Evolutionary conservation across 64 coral and sea anemone species (phyloP).

Genomic region (Platygyra sinensis): DNA sequence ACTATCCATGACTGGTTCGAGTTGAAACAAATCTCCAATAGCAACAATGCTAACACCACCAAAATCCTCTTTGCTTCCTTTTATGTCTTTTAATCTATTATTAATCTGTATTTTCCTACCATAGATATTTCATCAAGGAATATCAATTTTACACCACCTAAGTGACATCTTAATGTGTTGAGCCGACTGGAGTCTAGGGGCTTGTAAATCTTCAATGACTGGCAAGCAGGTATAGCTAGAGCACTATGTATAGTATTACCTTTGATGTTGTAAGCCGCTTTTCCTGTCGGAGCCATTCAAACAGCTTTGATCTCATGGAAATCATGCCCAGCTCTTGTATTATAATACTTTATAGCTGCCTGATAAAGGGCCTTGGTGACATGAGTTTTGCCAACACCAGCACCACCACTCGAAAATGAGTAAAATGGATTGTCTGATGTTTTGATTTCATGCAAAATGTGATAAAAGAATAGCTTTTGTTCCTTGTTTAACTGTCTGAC

Average conservation of each 20-base stretch:
- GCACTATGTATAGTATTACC: too few relatives aligned
- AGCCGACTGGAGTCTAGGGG: constrained; percentile 12
- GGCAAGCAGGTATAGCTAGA: too few relatives aligned
- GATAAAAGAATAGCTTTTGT: constrained; percentile 36
- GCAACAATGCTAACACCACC: too few relatives aligned
- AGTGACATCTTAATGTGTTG: constrained; percentile 32
- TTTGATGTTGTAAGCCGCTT: not conserved
- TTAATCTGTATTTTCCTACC: not conserved
- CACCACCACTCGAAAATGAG: not conserved
- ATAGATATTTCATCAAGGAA: constrained; percentile 20
- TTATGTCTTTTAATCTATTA: constrained; percentile 49
- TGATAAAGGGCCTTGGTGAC: not conserved
- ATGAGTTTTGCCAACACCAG: not conserved
- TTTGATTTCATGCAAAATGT: constrained; percentile 19
- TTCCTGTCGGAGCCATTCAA: too few relatives aligned
- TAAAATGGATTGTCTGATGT: not conserved
- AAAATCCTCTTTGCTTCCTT: not conserved
- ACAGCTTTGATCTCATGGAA: not conserved
- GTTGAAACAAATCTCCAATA: constrained; percentile 26
- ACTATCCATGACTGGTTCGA: constrained; percentile 33
- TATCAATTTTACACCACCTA: constrained; percentile 31
- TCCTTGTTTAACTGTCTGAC: not conserved
- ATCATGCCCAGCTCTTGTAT: not conserved
- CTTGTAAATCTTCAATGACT: too few relatives aligned
- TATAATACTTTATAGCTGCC: constrained; percentile 1